Evolutionary conservation across 2,888 invertebrate species (phyloP).

Genomic region (Apamea anceps): DNA sequence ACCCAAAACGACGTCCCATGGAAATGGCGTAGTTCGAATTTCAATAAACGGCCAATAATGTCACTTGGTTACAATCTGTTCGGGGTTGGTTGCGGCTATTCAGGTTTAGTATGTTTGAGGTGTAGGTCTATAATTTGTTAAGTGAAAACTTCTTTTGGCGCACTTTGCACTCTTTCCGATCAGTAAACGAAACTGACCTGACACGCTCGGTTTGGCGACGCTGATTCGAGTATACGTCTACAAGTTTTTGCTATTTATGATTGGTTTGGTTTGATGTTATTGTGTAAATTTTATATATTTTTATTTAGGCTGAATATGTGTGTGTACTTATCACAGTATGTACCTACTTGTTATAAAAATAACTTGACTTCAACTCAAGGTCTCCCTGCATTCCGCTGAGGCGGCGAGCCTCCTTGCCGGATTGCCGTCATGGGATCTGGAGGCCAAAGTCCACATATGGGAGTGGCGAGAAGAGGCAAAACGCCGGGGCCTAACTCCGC

Average conservation of each 20-base stretch:
- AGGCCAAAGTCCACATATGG: too few species aligned
- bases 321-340: neutral
- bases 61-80: constrained; percentile 41
- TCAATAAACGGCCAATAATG: constrained; percentile 60
- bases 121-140: neutral
- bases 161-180: neutral
- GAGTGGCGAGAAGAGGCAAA: too few species aligned
- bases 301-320: neutral
- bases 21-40: constrained; percentile 69
- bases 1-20: constrained; percentile 58
- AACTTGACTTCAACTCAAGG: neutral
- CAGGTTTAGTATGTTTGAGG: neutral
- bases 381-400: too few species aligned
- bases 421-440: too few species aligned
- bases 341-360: neutral
- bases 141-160: neutral
- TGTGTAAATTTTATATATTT: too few species aligned
- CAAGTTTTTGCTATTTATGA: neutral
- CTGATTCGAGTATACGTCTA: neutral
- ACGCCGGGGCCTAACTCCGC: too few species aligned
- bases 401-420: too few species aligned
- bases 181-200: neutral
- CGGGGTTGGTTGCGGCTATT: neutral
- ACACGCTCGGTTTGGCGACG: neutral
- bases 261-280: neutral